Evolutionary conservation across 2,888 invertebrate species (phyloP).

Genomic region (Uloborus plumipes): DNA sequence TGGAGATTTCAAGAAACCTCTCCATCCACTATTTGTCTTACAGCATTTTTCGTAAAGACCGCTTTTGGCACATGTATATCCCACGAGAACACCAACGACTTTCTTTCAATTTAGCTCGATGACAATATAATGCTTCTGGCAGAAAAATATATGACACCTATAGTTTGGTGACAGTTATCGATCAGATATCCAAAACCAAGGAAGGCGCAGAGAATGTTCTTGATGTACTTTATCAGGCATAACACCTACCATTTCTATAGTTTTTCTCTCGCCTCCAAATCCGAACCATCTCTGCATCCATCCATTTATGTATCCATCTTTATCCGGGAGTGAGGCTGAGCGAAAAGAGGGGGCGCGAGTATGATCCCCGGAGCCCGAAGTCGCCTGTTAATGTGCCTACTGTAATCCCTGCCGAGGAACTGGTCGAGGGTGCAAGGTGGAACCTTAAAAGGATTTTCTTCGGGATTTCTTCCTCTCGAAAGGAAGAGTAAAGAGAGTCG

Average conservation of each 20-base stretch:
- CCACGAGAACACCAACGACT: neutral
- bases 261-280: slow-evolving; percentile 20
- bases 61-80: neutral
- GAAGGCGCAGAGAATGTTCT: too few species aligned
- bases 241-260: slow-evolving; percentile 38
- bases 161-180: slow-evolving; percentile 24
- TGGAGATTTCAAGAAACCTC: slow-evolving; percentile 2
- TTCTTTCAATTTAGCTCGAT: slow-evolving; percentile 23
- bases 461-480: slow-evolving; percentile 38
- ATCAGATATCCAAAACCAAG: slow-evolving; percentile 13
- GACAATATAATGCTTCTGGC: slow-evolving; percentile 30
- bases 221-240: neutral
- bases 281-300: slow-evolving; percentile 28
- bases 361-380: slow-evolving; percentile 44
- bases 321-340: slow-evolving; percentile 18
- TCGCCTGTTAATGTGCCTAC: slow-evolving; percentile 50
- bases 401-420: slow-evolving; percentile 47
- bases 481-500: slow-evolving; percentile 28
- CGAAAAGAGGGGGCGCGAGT: slow-evolving; percentile 26
- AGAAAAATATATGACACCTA: slow-evolving; percentile 24
- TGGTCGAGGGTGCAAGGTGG: slow-evolving; percentile 8
- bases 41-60: neutral
- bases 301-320: slow-evolving; percentile 31
- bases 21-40: neutral
- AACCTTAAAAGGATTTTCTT: slow-evolving; percentile 56